Base-by-base conservation (phyloP, 2,888 invertebrate species). In the Phaedon cochleariae region DNA sequence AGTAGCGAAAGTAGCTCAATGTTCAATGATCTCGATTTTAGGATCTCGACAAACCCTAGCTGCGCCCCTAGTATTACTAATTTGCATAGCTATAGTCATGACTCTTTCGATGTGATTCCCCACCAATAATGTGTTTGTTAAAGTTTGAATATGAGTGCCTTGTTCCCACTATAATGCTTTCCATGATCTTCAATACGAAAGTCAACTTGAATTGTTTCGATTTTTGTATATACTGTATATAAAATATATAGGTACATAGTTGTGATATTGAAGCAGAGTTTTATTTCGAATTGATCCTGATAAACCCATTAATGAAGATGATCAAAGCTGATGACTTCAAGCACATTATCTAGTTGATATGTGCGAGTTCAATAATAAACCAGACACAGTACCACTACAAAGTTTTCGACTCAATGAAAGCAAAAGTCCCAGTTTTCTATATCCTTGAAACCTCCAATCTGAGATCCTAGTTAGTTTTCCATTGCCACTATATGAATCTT, bases 21-120 rank as follows among this genome's bases (percentile, higher is more conserved):
- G 55, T 80, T 82, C 58, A 80, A 77, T 60, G 83, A 84, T 48
- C 73, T 83, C 2, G 83, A 84, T 73, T 83, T 82, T 72, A 76
- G 81, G 73, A 77, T 82, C 26, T 78, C 76, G 21, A n/a, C n/a
- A n/a, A 55, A 64, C 41, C 49, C 62, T 45, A 12, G 34, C 12
- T 70, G 70, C 49, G 63, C 61, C 62, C 64, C 75, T 57, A 73
- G 61, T 68, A 68, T 74, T 53, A 76, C 65, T 55, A 74, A 73
- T 68, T 60, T 75, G 45, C 76, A 77, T 67, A 67, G 34, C 68
- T 77, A 76, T 68, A 73, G 64, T 69, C 73, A 73, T 18, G 75
- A 76, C 20, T 73, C 65, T 64, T 79, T 75, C 59, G 77, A 78
- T 71, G 71, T 72, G 46, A 73, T 75, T 48, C 69, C 77, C 55